Base-by-base conservation (phyloP, 2,113 vertebrate genomes). In the Gnathonemus longibarbis region DNA sequence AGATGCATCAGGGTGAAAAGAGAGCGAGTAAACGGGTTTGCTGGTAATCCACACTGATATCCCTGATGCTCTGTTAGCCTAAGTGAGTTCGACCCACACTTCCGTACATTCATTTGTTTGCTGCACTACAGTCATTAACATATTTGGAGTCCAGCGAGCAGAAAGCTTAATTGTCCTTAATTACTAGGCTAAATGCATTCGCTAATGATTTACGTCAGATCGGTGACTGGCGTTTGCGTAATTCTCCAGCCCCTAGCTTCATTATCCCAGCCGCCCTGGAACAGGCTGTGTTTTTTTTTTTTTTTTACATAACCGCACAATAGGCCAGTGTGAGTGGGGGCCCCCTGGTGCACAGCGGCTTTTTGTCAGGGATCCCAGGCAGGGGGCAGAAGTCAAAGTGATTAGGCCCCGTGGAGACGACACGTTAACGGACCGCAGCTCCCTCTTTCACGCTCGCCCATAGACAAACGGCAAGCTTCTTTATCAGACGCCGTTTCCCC, bases 131-230 rank as follows among this genome's bases (percentile, higher is more conserved):
- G 95, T 95, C 96, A 97, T 96, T 96, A 97, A 97, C 95, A 97
- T 95, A 96, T 95, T 96, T 96, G 96, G 95, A 97, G 96, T 95
- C 96, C 96, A 97, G 96, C 91, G 93, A 95, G 96, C 96, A 97
- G 96, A 95, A 97, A 96, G 96, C 97, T 96, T 97, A 97, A 98
- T 97, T 97, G 97, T 96, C 96, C 96, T 96, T 97, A 97, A 97
- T 97, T 97, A 97, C 93, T 96, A 95, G 91, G 95, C 95, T 97
- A 96, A 96, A 97, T 97, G 96, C 95, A 95, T 97, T 96, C 95
- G 95, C 95, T 95, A 96, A 95, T 96, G 96, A 97, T 95, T 96
- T 95, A 95, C 95, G 94, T 91, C 95, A 94, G 95, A 95, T 96
- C 96, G 96, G 96, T 96, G 96, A 96, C 96, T 96, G 95, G 95